Evolutionary conservation across 2,113 vertebrate species (phyloP), one percentile per base, ranked within the genome.

Genomic region (Charina bottae): DNA sequence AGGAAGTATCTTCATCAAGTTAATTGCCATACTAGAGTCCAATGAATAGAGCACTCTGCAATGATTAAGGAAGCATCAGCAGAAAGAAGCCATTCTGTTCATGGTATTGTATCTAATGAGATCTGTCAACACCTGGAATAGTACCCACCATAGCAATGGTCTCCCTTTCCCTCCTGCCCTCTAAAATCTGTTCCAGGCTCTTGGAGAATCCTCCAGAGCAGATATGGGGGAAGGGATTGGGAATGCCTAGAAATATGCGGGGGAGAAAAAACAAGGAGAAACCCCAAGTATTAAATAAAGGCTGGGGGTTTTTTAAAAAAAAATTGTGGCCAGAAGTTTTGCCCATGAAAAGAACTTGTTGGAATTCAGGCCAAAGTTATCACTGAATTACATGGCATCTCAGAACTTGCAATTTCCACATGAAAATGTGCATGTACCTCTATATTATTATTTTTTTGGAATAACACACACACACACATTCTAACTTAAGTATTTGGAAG

Each of bases 31-130:
- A 49, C 90, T 92, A 91, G 86, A 90, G 83, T 86, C 89, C 96
- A 93, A 95, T 90, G 92, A 94, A 96, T 92, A 95, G 92, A 94
- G 86, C 89, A 88, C 90, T 92, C 85, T 88, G 46, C 62, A 92
- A 90, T n/a, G 91, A 94, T 96, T 95, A 97, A 95, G 92, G 85
- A 85, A 93, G 55, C 53, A 87, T 10, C n/a, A n/a, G 28, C 55
- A 86, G 53, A 3, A n/a, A 9, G 6, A 54, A 28, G 15, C 13
- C 1, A 9, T 86, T 78, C 33, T 42, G 17, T 78, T 33, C 33
- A 42, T 37, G 33, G 17, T 42, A 42, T 78, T 78, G 1, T 42
- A 78, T 78, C 72, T 42, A 78, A 78, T 21, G 33, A 78, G 17
- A 33, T 42, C 72, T 21, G 19, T 10, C 72, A 42, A 78, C 33